phyloP scores from a whole-genome alignment of 2,113 vertebrate genomes.

The Sapayoa aenigma region DNA sequence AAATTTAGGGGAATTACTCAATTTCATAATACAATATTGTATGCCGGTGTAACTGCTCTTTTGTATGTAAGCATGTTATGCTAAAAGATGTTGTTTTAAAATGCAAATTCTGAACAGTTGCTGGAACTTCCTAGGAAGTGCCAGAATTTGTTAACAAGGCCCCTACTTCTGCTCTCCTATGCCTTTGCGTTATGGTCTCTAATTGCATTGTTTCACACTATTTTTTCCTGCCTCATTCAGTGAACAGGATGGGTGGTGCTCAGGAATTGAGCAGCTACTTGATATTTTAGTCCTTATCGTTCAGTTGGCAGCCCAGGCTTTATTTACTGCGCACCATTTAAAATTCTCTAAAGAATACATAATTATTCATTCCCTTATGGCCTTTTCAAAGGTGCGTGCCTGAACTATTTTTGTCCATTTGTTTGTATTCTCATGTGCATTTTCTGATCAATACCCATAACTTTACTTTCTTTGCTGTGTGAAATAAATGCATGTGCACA shows the following conservation, averaged over 20 bases:
- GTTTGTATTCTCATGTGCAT: not conserved
- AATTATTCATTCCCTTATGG: constrained; percentile 27
- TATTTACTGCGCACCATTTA: constrained; percentile 46
- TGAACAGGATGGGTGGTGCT: constrained; percentile 50
- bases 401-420: constrained; percentile 39
- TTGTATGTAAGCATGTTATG: not conserved
- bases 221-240: constrained; percentile 60
- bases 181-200: constrained; percentile 8
- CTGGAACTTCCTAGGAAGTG: constrained; percentile 52
- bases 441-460: not conserved
- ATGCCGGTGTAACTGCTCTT: constrained; percentile 34
- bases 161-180: not conserved
- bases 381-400: not conserved
- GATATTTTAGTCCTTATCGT: constrained; percentile 61
- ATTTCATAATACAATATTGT: constrained; percentile 29
- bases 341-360: constrained; percentile 25
- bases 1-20: constrained; percentile 22
- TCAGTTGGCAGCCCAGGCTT: not conserved
- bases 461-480: not conserved
- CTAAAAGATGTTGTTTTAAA: constrained; percentile 15
- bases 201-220: constrained; percentile 64
- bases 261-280: constrained; percentile 36
- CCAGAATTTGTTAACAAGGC: not conserved
- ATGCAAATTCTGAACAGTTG: constrained; percentile 32
- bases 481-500: not conserved